A percentile compares a stretch with the other conserved stretches of the same genome.
phyloP scores from a whole-genome alignment of 2,113 vertebrate genomes.

The Cnemophilus loriae region DNA sequence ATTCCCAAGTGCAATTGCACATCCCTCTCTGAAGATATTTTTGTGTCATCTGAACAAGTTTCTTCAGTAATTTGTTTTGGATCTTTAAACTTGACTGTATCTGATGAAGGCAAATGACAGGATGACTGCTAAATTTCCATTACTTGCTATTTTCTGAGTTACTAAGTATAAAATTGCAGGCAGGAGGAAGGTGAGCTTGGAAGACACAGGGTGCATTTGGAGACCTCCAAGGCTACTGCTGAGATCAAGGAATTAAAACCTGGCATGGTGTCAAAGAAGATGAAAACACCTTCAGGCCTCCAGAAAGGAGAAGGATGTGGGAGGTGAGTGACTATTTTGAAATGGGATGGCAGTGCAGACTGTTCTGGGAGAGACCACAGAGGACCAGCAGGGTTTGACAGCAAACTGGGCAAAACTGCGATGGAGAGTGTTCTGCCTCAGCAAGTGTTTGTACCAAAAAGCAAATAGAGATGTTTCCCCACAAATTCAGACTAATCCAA shows the following conservation, averaged over 20 bases:
- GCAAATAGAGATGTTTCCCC: background rate
- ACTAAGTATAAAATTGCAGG: background rate
- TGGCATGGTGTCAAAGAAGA: background rate
- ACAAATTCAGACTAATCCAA: background rate
- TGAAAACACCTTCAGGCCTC: background rate
- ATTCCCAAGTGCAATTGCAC: background rate
- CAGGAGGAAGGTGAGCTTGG: background rate
- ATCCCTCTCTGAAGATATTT: background rate
- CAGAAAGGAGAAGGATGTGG: background rate
- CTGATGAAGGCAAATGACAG: background rate
- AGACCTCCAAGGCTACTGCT: background rate
- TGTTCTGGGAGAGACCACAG: background rate
- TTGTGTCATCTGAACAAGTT: background rate
- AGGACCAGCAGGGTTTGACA: background rate
- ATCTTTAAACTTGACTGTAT: background rate
- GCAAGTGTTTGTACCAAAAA: background rate
- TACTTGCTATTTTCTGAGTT: background rate
- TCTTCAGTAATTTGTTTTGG: background rate
- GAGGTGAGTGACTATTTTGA: background rate
- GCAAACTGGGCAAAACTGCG: accelerated
- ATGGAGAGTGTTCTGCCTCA: background rate
- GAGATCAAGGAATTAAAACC: background rate
- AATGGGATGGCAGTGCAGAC: background rate
- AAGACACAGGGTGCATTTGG: background rate
- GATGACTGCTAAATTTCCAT: background rate